phyloP scores from a whole-genome alignment of 1,140 invertebrate genomes.

The Ostrea denselamellosa region DNA sequence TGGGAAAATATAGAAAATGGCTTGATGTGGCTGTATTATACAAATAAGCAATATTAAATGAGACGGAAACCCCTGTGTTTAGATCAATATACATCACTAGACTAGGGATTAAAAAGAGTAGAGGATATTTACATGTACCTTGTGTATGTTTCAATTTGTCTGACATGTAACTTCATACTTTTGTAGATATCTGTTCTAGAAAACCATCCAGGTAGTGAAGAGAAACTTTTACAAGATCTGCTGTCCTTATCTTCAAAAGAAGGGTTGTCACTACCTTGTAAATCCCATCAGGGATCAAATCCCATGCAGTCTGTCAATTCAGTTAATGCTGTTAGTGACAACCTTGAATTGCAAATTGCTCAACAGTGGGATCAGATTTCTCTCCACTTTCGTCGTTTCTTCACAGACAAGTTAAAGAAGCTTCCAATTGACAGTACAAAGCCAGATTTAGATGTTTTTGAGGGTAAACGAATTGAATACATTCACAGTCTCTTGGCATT shows the following conservation, averaged over 20 bases:
- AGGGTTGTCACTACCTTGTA: slow-evolving; percentile 70
- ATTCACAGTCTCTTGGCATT: slow-evolving; percentile 71
- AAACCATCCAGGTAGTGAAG: slow-evolving; percentile 72
- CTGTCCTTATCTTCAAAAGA: slow-evolving; percentile 70
- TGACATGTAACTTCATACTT: not conserved
- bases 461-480: slow-evolving; percentile 65
- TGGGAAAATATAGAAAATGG: no score
- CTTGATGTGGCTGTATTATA: no score
- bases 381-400: slow-evolving; percentile 59
- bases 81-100: no score
- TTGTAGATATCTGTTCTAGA: slow-evolving; percentile 66
- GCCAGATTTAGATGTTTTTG: slow-evolving; percentile 58
- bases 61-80: no score
- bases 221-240: slow-evolving; percentile 71
- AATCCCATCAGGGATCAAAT: slow-evolving; percentile 52
- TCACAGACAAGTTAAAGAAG: slow-evolving; percentile 64
- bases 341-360: slow-evolving; percentile 63
- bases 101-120: no score
- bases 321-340: slow-evolving; percentile 70
- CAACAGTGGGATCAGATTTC: slow-evolving; percentile 69
- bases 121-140: no score
- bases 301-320: slow-evolving; percentile 68
- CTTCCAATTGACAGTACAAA: slow-evolving; percentile 60
- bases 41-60: no score
- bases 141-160: no score